Conservation (phyloP, 37 sponge, comb jelly and placozoan genomes). For the Halichondria panicea region DNA sequence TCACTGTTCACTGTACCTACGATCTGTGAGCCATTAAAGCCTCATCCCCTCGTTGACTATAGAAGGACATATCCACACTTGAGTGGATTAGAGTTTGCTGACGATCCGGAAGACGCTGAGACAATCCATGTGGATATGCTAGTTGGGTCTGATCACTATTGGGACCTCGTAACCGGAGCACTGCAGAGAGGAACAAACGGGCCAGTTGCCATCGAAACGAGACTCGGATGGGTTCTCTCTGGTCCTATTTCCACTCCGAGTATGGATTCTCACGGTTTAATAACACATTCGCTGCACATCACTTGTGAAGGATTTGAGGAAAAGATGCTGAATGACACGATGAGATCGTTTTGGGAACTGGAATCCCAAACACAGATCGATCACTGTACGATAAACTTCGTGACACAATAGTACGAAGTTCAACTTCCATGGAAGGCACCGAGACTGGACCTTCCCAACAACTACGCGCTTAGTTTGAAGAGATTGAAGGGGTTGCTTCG, state of each 20-base stretch:
- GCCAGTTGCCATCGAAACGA: constrained; percentile 17
- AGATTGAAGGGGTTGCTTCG: constrained; percentile 34
- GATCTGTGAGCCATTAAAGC: constrained; percentile 32
- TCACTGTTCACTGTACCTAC: constrained; percentile 21
- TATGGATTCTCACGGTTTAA: background rate
- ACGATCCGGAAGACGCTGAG: background rate
- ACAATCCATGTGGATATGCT: constrained; percentile 6
- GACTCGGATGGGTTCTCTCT: constrained; percentile 28
- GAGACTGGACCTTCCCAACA: constrained; percentile 17
- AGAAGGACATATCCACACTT: constrained; percentile 7
- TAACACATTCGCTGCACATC: constrained; percentile 7
- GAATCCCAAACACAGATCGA: constrained; percentile 13
- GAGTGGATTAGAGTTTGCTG: constrained; percentile 19
- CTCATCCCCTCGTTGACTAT: background rate
- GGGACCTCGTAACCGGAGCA: constrained; percentile 28
- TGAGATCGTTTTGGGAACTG: constrained; percentile 42
- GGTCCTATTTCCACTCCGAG: constrained; percentile 15
- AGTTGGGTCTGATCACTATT: constrained; percentile 27
- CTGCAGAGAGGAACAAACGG: constrained; percentile 16
- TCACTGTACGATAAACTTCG: constrained; percentile 18
- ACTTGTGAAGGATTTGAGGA: background rate
- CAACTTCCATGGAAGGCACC: constrained; percentile 31
- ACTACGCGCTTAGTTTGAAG: constrained; percentile 39
- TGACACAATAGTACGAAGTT: constrained; percentile 23
- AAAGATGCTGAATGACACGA: constrained; percentile 1